Conservation (phyloP, 2,113 vertebrate species). For the Ceratotherium simum region DNA sequence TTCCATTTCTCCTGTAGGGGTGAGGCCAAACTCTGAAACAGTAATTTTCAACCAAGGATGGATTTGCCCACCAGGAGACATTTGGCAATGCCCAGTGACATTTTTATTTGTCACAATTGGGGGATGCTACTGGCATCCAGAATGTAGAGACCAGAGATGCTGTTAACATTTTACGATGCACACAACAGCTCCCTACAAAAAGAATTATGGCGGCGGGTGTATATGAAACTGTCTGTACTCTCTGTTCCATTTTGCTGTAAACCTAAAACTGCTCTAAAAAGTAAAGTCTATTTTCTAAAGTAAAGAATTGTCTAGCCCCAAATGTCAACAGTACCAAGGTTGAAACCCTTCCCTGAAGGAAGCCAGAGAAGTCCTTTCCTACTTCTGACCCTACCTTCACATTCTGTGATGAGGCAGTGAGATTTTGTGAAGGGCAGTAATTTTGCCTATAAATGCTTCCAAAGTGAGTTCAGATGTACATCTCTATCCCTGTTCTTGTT, state of each 20-base stretch:
- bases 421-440: neutral
- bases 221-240: neutral
- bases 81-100: neutral
- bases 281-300: neutral
- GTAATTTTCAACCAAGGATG: neutral
- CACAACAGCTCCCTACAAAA: neutral
- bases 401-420: neutral
- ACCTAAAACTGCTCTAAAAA: neutral
- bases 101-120: neutral
- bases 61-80: neutral
- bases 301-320: neutral
- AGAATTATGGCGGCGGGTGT: neutral
- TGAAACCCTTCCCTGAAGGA: neutral
- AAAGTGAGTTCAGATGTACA: slow-evolving; percentile 38
- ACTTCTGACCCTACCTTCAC: neutral
- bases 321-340: neutral
- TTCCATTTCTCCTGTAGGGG: neutral
- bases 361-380: neutral
- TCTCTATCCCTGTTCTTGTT: neutral
- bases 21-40: neutral
- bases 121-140: neutral
- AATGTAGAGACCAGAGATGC: neutral
- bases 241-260: neutral
- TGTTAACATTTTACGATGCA: neutral
- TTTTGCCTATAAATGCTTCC: neutral